Evolutionary conservation across 2,888 invertebrate genomes (phyloP), one percentile per base, ranked within the genome.

Genomic region (Argyresthia goedartella): DNA sequence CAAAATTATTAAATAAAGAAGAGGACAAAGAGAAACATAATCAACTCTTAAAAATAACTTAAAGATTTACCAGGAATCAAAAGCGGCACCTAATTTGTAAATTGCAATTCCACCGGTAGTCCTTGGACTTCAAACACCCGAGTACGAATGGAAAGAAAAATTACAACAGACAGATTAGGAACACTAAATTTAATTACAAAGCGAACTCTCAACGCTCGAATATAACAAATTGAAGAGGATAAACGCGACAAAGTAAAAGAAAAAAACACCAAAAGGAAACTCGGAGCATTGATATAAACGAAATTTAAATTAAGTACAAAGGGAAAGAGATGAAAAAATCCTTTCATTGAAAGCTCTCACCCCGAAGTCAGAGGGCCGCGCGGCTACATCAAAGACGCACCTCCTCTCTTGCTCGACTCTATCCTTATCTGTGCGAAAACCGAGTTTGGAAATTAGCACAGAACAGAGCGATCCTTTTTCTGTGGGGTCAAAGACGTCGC

Each of bases 281-380:
- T 80, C 84, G 73, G 67, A 82, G 84, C 85, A 85, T 84, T 85
- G 86, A 85, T 86, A 86, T 86, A 86, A 86, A 86, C 86, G 86
- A 86, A 86, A 86, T 86, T 86, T 86, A 86, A 86, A 86, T 86
- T 86, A 86, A 86, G 82, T 85, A 86, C 86, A 86, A 86, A 86
- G 84, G 79, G 79, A 85, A 81, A 79, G 81, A 82, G 82, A 82
- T 81, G 79, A 81, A 84, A 86, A 86, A 85, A 86, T 86, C 86
- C 86, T 86, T 86, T 86, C 85, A 86, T 81, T 81, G 85, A 84
- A 80, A 81, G 82, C 84, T 81, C 82, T 84, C 84, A 80, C 82
- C 76, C 75, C 74, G 73, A 73, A 79, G 82, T 81, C 76, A 78
- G 80, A 77, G 81, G 81, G 81, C 77, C 77, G 65, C 78, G 78